Evolutionary conservation across 2,888 invertebrate genomes (phyloP).

Genomic region (Drosophila paramelanica): DNA sequence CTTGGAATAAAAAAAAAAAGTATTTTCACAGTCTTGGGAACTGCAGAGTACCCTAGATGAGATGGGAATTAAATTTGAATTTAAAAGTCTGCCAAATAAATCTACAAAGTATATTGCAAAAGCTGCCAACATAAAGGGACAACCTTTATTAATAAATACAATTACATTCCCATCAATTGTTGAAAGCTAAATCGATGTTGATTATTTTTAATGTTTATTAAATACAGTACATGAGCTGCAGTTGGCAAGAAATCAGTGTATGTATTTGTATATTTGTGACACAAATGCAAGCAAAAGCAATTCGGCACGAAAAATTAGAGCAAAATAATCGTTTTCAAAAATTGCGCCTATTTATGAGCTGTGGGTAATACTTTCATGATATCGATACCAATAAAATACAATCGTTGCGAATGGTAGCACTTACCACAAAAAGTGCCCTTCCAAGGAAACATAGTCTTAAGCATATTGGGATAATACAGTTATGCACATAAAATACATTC

Average conservation of each 20-base stretch:
- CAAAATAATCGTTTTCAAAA: not conserved
- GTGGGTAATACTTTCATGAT: not conserved
- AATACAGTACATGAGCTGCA: not conserved
- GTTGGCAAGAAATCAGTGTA: conserved; percentile 7
- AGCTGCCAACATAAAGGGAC: not conserved
- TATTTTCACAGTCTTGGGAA: not conserved
- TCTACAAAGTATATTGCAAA: conserved; percentile 8
- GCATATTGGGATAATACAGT: too few relatives aligned
- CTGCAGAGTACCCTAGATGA: not conserved
- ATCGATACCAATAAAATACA: not conserved
- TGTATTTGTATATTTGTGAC: too few relatives aligned
- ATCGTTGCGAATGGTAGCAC: not conserved
- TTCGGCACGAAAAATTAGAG: too few relatives aligned
- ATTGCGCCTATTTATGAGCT: not conserved
- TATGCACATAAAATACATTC: too few relatives aligned
- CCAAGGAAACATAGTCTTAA: too few relatives aligned
- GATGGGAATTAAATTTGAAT: not conserved
- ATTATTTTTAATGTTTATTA: conserved; percentile 5
- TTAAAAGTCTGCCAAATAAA: not conserved
- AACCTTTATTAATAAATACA: conserved; percentile 1
- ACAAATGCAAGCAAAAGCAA: too few relatives aligned
- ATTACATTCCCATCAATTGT: conserved; percentile 4
- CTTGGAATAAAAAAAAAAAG: not conserved
- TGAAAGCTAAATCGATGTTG: too few relatives aligned
- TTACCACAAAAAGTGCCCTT: not conserved